Evolutionary conservation across 2,888 invertebrate species (phyloP).

Genomic region (Pachliopta kotzebuea): DNA sequence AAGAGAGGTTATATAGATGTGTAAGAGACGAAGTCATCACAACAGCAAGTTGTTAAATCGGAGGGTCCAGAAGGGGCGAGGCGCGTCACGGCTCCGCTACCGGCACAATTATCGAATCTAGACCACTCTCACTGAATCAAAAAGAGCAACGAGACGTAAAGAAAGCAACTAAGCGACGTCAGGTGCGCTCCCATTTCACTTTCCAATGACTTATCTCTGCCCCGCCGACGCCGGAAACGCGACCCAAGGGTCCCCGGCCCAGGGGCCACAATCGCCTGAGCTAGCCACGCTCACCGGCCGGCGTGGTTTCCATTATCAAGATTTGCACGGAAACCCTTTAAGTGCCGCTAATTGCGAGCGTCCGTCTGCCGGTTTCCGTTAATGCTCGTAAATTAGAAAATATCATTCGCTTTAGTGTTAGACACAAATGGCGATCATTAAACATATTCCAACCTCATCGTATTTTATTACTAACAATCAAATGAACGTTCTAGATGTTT

Average conservation of each 20-base stretch:
- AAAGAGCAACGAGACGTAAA: constrained; percentile 74
- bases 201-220: constrained; percentile 71
- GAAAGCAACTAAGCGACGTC: constrained; percentile 76
- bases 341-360: constrained; percentile 66
- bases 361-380: constrained; percentile 56
- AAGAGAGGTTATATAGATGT: too few species aligned
- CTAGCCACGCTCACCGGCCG: constrained; percentile 40
- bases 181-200: constrained; percentile 79
- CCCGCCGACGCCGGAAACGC: constrained; percentile 41
- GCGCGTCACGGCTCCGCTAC: constrained; percentile 67
- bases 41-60: background rate
- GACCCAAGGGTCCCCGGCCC: constrained; percentile 41
- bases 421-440: constrained; percentile 14
- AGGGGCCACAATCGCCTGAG: constrained; percentile 40
- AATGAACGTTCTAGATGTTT: background rate
- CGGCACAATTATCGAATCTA: constrained; percentile 76
- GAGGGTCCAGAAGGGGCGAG: constrained; percentile 36
- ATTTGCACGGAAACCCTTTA: constrained; percentile 73
- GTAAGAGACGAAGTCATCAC: background rate
- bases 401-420: constrained; percentile 27
- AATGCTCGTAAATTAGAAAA: constrained; percentile 40
- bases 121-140: constrained; percentile 79
- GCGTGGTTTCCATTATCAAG: constrained; percentile 66
- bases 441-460: too few species aligned
- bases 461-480: background rate